phyloP scores from a whole-genome alignment of 2,113 vertebrate genomes.

The Neofelis nebulosa region DNA sequence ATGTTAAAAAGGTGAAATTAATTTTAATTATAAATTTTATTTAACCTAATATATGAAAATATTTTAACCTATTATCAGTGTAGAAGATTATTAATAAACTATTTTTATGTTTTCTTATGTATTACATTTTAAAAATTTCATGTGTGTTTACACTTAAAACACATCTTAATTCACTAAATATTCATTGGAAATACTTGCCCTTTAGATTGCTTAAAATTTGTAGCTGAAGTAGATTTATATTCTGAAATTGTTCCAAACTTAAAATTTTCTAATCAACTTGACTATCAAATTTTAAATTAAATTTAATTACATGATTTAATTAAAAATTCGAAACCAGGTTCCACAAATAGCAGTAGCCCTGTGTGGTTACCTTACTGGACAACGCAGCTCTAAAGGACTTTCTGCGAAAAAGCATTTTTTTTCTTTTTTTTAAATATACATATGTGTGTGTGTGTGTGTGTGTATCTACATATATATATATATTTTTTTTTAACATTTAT shows the following conservation, averaged over 20 bases:
- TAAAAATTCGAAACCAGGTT: background rate
- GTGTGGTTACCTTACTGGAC: background rate
- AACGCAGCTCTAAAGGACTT: background rate
- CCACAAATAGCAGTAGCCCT: background rate
- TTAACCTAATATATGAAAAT: background rate
- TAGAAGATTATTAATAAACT: background rate
- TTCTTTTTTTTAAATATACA: background rate
- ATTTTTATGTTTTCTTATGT: background rate
- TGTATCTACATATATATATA: too few species aligned
- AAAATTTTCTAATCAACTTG: background rate
- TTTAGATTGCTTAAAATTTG: background rate
- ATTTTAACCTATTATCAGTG: background rate
- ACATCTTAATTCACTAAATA: slow-evolving; percentile 10
- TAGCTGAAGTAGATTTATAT: background rate
- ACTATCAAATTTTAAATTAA: background rate
- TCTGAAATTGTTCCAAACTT: background rate
- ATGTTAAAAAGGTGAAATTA: background rate
- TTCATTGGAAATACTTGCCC: slow-evolving; percentile 19
- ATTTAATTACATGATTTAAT: background rate
- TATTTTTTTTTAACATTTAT: too few species aligned
- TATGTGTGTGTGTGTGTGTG: too few species aligned
- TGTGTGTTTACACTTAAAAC: background rate
- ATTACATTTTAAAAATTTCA: background rate
- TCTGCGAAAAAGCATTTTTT: background rate
- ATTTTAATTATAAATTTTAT: background rate